Conservation (phyloP, 2,113 vertebrate genomes). For the Anolis carolinensis region DNA sequence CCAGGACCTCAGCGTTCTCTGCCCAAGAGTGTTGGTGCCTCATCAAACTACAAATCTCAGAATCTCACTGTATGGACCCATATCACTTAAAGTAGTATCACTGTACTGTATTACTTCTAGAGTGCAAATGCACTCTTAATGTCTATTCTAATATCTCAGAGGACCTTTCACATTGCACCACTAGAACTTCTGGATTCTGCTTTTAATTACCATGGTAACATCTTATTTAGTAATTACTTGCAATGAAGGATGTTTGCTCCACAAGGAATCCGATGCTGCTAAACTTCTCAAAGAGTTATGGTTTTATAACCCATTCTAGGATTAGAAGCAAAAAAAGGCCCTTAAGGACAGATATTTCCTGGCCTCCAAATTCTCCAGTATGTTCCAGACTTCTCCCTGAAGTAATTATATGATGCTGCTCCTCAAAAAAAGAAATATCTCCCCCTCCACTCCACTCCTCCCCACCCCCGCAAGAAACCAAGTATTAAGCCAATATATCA, state of each 20-base stretch:
- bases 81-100: no score
- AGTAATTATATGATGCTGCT: not conserved
- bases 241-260: slow-evolving; percentile 40
- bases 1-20: no score
- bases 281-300: not conserved
- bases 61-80: no score
- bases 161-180: no score
- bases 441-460: not conserved
- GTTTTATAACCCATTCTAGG: slow-evolving; percentile 8
- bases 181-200: not conserved
- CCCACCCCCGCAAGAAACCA: not conserved
- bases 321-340: not conserved
- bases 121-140: no score
- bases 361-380: not conserved
- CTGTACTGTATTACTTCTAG: no score
- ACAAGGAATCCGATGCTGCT: not conserved
- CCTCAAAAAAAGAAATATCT: slow-evolving; percentile 8
- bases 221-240: not conserved
- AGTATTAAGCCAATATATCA: not conserved
- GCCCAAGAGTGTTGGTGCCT: no score
- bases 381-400: not conserved
- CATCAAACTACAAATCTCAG: no score
- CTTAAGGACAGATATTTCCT: not conserved
- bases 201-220: no score
- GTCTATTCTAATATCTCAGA: no score